These are phyloP conservation scores for Mesaphorura yosii DNA, from an alignment of 1,140 invertebrate genomes.

Conservation along the genomic window DNA sequence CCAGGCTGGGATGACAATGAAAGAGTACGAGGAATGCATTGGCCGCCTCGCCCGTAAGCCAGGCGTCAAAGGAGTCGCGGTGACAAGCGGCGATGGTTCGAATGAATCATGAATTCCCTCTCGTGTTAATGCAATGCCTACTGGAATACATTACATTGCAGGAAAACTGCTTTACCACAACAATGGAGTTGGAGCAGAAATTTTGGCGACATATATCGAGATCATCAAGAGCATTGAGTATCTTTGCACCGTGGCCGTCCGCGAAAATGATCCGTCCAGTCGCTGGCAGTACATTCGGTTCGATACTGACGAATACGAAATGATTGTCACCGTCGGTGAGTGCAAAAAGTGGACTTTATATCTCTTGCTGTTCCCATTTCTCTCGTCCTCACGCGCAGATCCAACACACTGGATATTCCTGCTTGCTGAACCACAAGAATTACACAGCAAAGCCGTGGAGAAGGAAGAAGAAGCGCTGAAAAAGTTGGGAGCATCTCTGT, in stretches of 20 bases:
- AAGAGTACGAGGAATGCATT: conserved; percentile 1
- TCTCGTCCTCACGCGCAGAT: too few species aligned
- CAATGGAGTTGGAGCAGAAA: neutral
- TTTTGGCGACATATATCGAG: neutral
- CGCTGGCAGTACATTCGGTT: neutral
- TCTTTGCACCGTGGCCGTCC: neutral
- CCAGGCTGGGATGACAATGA: neutral
- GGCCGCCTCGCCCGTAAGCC: neutral
- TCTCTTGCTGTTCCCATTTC: too few species aligned
- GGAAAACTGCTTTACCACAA: conserved; percentile 3
- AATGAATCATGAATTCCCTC: neutral
- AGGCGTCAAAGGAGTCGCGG: neutral
- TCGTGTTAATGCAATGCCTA: neutral
- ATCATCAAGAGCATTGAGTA: neutral
- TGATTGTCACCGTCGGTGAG: conserved; percentile 2
- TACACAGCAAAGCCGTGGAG: too few species aligned
- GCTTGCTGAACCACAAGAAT: too few species aligned
- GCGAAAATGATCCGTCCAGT: neutral
- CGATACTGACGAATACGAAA: conserved; percentile 3
- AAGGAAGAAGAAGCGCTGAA: too few species aligned
- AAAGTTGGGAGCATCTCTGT: too few species aligned
- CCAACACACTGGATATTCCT: too few species aligned
- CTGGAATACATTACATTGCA: neutral
- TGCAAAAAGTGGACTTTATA: too few species aligned
- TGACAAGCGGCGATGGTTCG: neutral